A percentile compares a stretch with the other conserved stretches of the same genome.
phyloP scores from a whole-genome alignment of 2,888 invertebrate genomes.

The Oegoconia quadripuncta region DNA sequence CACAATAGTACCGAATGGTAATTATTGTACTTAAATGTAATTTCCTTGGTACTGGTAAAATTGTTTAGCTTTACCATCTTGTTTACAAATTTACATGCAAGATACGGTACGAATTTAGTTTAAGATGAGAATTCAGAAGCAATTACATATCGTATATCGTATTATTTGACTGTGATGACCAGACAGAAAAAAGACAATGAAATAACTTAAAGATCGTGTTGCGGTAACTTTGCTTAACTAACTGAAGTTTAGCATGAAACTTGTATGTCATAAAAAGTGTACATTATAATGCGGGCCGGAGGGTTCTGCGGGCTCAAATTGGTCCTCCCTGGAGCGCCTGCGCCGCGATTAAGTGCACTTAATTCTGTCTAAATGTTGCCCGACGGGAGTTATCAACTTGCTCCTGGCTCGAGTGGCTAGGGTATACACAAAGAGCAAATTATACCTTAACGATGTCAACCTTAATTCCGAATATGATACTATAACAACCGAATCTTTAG shows the following conservation, averaged over 20 bases:
- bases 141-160: too few relatives aligned
- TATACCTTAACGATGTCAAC: constrained; percentile 5
- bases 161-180: background rate
- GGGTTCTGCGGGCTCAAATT: constrained; percentile 35
- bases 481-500: constrained; percentile 9
- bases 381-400: constrained; percentile 43
- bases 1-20: background rate
- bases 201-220: constrained; percentile 17
- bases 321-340: constrained; percentile 53
- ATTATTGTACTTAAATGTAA: background rate
- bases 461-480: constrained; percentile 9
- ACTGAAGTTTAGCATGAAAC: constrained; percentile 42
- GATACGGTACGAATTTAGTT: too few relatives aligned
- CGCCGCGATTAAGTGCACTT: constrained; percentile 70
- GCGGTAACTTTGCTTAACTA: constrained; percentile 31
- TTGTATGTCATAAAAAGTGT: constrained; percentile 40
- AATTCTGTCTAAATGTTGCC: constrained; percentile 70
- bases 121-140: too few relatives aligned
- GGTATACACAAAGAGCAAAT: constrained; percentile 14
- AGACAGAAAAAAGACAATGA: background rate
- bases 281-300: constrained; percentile 50
- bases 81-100: too few relatives aligned
- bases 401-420: constrained; percentile 27
- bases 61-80: too few relatives aligned
- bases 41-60: background rate